These are phyloP conservation scores for Sebastes diploproa DNA, from an alignment of 2,797 vertebrate species.

Conservation along the genomic window DNA sequence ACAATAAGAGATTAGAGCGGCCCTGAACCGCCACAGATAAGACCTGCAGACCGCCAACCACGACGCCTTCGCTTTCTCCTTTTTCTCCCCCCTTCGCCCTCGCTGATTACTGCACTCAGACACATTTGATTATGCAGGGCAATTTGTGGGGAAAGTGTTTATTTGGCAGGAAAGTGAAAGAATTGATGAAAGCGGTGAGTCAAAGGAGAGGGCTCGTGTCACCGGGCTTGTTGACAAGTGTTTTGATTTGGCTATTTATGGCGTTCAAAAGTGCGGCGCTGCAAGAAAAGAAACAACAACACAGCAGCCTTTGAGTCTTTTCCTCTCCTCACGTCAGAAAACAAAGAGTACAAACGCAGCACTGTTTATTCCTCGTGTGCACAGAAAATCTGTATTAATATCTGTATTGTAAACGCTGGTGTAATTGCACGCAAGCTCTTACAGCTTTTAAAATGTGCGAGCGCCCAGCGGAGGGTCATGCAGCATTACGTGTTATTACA, in stretches of 20 bases:
- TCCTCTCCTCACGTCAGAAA: not conserved
- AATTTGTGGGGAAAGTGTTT: slow-evolving; percentile 49
- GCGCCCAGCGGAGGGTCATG: slow-evolving; percentile 41
- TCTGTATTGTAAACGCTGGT: not conserved
- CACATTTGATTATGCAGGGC: slow-evolving; percentile 35
- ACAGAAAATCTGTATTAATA: not conserved
- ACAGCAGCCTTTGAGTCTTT: not conserved
- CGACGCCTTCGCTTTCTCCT: not conserved
- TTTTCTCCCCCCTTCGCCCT: not conserved
- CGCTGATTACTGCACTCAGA: slow-evolving; percentile 41
- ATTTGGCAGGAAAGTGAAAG: slow-evolving; percentile 46
- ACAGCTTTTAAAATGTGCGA: slow-evolving; percentile 14
- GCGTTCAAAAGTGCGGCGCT: slow-evolving; percentile 4
- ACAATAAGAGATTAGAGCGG: slow-evolving; percentile 1
- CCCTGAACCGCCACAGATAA: slow-evolving; percentile 6
- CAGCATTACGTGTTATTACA: slow-evolving; percentile 47
- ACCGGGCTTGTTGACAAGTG: slow-evolving; percentile 27
- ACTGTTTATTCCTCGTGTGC: not conserved
- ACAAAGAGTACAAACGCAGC: not conserved
- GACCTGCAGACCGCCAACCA: not conserved
- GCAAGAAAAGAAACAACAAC: not conserved
- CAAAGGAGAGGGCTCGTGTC: slow-evolving; percentile 14
- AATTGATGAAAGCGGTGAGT: slow-evolving; percentile 29
- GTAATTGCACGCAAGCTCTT: slow-evolving; percentile 10
- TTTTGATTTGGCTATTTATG: slow-evolving; percentile 48